Percentiles rank a stretch among this genome's conserved stretches.
Conservation (phyloP, 2,113 vertebrate genomes). For the Xiphias gladius region DNA sequence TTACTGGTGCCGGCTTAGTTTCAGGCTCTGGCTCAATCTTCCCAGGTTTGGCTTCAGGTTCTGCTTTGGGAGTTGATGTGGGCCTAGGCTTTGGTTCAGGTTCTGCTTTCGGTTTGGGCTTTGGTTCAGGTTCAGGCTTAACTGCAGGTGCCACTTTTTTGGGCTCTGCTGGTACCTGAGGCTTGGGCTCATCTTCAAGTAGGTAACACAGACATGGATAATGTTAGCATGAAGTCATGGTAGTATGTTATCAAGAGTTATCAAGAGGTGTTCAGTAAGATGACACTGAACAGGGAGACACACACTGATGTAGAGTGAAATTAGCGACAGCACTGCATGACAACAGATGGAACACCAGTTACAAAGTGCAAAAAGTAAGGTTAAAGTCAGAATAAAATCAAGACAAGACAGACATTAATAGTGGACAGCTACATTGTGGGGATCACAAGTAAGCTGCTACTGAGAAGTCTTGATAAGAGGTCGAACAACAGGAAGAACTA, state of each 20-base stretch:
- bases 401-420: slow-evolving; percentile 31
- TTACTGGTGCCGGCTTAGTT: slow-evolving; percentile 10
- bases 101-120: slow-evolving; percentile 38
- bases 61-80: slow-evolving; percentile 6
- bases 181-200: slow-evolving; percentile 76
- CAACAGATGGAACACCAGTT: neutral
- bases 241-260: slow-evolving; percentile 28
- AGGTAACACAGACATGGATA: slow-evolving; percentile 72
- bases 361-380: neutral
- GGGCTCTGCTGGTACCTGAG: slow-evolving; percentile 69
- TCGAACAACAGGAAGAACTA: neutral
- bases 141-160: slow-evolving; percentile 67
- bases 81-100: slow-evolving; percentile 58
- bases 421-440: slow-evolving; percentile 17
- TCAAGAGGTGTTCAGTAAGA: slow-evolving; percentile 26
- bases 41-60: slow-evolving; percentile 60
- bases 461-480: neutral
- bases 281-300: neutral
- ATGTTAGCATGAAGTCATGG: slow-evolving; percentile 49
- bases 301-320: slow-evolving; percentile 17
- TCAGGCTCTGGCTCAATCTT: slow-evolving; percentile 50
- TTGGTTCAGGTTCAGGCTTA: slow-evolving; percentile 51
- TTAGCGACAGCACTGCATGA: neutral
- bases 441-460: neutral
- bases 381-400: neutral